phyloP scores from a whole-genome alignment of 2,888 invertebrate genomes.

The Agrilus biguttatus region DNA sequence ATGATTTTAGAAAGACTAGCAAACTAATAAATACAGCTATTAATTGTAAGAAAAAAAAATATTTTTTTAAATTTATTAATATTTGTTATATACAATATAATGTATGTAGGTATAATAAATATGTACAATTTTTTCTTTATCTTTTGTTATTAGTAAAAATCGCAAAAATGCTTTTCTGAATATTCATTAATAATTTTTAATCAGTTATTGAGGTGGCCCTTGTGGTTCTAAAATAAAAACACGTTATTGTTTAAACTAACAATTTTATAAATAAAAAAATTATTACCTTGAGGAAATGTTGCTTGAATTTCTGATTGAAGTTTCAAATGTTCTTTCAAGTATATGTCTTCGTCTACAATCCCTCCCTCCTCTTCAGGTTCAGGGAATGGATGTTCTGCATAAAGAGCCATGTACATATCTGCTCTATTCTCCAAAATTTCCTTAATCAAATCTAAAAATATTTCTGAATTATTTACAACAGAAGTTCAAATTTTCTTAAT shows the following conservation, averaged over 20 bases:
- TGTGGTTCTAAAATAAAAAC: not conserved
- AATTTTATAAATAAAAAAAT: not conserved
- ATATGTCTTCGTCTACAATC: constrained; percentile 18
- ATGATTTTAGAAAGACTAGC: too few species aligned
- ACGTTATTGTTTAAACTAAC: not conserved
- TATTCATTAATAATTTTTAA: not conserved
- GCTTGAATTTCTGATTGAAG: constrained; percentile 18
- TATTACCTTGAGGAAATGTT: constrained; percentile 5
- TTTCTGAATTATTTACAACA: constrained; percentile 1
- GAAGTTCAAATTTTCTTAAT: not conserved
- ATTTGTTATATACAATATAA: too few species aligned
- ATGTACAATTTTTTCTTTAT: too few species aligned
- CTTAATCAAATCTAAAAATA: constrained; percentile 50
- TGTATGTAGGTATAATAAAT: too few species aligned
- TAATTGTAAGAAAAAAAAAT: too few species aligned
- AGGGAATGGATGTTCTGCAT: constrained; percentile 21
- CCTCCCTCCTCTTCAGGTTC: constrained; percentile 21
- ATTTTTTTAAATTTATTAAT: too few species aligned
- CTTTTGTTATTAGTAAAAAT: too few species aligned
- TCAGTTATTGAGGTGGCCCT: not conserved
- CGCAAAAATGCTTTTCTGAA: not conserved
- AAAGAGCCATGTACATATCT: constrained; percentile 39
- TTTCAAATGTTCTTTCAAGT: constrained; percentile 23
- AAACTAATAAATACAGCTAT: too few species aligned
- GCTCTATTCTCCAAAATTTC: constrained; percentile 66